Conservation (phyloP, 2,888 invertebrate species). For the Ptychoptera albimana region DNA sequence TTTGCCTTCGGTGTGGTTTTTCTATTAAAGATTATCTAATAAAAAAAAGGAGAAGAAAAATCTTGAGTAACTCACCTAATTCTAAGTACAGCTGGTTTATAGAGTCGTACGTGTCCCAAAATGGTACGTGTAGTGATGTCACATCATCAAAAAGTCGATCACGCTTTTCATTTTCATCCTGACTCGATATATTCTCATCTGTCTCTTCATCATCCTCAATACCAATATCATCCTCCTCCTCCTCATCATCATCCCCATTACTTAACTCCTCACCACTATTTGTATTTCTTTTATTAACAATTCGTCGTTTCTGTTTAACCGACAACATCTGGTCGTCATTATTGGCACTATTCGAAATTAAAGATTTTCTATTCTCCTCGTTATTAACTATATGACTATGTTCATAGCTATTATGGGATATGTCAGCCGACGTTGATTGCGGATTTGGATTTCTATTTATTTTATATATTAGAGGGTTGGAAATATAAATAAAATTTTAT, state of each 20-base stretch:
- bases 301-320: not conserved
- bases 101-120: slow-evolving; percentile 82
- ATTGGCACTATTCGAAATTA: too few relatives aligned
- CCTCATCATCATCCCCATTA: not conserved
- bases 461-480: too few relatives aligned
- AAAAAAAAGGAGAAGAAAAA: too few relatives aligned
- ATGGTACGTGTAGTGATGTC: slow-evolving; percentile 39
- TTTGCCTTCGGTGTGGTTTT: too few relatives aligned
- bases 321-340: not conserved
- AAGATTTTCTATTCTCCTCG: not conserved
- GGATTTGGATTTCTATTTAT: too few relatives aligned
- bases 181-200: slow-evolving; percentile 5
- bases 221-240: not conserved
- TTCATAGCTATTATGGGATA: not conserved
- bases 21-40: too few relatives aligned
- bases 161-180: slow-evolving; percentile 9
- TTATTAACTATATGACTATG: slow-evolving; percentile 1
- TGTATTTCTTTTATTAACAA: not conserved
- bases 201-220: not conserved
- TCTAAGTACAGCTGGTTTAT: slow-evolving; percentile 81
- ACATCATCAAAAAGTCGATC: slow-evolving; percentile 12
- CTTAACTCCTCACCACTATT: not conserved
- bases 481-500: too few relatives aligned
- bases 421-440: not conserved
- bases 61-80: slow-evolving; percentile 49